A percentile compares a stretch with the other conserved stretches of the same genome.
phyloP scores from a whole-genome alignment of 2,113 vertebrate genomes.

The Ivindomyrus marchei region DNA sequence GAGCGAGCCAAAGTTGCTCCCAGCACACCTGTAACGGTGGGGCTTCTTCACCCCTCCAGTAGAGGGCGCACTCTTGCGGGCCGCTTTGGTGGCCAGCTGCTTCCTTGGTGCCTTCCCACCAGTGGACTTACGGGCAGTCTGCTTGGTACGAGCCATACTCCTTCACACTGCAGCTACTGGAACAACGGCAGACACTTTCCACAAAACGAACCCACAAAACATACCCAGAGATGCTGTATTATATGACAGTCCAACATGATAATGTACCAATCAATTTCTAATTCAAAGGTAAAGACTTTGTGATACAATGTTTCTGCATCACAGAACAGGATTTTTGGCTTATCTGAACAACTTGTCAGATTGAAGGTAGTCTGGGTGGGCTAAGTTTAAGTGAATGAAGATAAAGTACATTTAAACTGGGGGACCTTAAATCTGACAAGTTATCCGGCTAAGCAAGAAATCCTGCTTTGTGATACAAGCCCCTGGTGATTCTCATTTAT shows the following conservation, averaged over 20 bases:
- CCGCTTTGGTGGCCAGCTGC: not conserved
- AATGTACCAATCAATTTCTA: not conserved
- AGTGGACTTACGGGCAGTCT: constrained; percentile 1
- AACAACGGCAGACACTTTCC: not conserved
- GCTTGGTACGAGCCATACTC: constrained; percentile 8
- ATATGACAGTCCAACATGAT: not conserved
- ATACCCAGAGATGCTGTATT: not conserved
- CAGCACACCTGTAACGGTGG: constrained; percentile 21
- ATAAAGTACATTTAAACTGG: not conserved
- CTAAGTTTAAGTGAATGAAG: not conserved
- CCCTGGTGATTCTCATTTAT: too few species aligned
- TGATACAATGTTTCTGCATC: not conserved
- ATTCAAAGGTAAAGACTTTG: not conserved
- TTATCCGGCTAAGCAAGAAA: not conserved
- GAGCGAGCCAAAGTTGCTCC: not conserved
- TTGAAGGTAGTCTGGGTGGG: not conserved
- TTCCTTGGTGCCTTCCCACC: not conserved
- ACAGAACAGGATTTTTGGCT: not conserved
- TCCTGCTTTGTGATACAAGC: not conserved
- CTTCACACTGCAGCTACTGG: not conserved
- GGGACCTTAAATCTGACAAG: not conserved
- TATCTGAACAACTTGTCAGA: not conserved
- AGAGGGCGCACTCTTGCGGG: constrained; percentile 11
- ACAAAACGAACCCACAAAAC: not conserved
- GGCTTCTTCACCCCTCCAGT: constrained; percentile 19